These are phyloP conservation scores for Cichladusa arquata DNA, from an alignment of 2,113 vertebrate genomes.

Conservation along the genomic window DNA sequence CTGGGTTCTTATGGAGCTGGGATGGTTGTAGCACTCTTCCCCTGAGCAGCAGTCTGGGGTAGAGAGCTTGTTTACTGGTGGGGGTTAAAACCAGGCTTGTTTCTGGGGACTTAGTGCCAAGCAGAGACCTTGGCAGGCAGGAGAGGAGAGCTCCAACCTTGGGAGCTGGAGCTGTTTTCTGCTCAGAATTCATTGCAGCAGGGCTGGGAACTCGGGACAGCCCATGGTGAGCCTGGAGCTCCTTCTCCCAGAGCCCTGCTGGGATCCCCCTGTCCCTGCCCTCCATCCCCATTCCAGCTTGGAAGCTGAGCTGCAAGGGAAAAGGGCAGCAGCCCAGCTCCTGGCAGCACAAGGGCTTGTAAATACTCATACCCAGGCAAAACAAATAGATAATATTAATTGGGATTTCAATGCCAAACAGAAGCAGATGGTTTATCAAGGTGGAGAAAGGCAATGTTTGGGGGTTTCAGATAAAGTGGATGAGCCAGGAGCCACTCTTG, in stretches of 20 bases:
- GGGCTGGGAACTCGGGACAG: accelerated
- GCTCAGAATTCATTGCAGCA: not conserved
- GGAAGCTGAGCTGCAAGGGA: not conserved
- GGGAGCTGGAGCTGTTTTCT: not conserved
- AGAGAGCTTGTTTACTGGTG: not conserved
- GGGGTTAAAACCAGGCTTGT: not conserved
- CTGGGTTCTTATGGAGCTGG: not conserved
- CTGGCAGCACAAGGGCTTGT: not conserved
- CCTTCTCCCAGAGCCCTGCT: not conserved
- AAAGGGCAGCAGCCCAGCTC: not conserved
- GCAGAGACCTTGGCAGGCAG: not conserved
- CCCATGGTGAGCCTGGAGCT: accelerated
- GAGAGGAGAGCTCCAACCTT: not conserved
- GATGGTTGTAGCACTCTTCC: no score
- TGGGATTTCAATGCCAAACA: not conserved
- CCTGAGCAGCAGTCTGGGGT: not conserved
- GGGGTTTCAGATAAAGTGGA: not conserved
- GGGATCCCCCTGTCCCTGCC: not conserved
- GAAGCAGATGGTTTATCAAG: not conserved
- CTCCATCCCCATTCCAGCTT: not conserved
- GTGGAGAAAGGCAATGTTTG: not conserved
- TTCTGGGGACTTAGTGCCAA: not conserved
- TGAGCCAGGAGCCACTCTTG: not conserved
- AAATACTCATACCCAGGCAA: not conserved
- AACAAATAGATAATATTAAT: not conserved